Conservation (phyloP, 2,888 invertebrate genomes). For the Pyrochroa serraticornis region DNA sequence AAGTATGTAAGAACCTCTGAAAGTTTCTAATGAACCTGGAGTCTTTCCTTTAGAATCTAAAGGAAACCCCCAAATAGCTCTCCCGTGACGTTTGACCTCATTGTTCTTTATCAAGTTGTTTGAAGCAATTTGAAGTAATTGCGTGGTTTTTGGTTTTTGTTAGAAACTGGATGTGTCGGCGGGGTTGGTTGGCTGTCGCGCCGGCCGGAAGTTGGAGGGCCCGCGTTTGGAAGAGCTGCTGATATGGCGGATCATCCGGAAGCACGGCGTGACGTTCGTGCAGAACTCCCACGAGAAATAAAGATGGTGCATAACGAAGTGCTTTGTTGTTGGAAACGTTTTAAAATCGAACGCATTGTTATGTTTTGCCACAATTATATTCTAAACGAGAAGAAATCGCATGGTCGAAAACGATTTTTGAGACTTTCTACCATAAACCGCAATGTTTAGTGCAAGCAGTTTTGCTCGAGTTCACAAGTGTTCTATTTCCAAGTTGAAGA, state of each 20-base stretch:
- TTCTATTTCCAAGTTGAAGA: slow-evolving; percentile 19
- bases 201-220: slow-evolving; percentile 16
- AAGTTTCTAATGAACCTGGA: too few species aligned
- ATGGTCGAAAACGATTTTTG: slow-evolving; percentile 17
- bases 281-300: slow-evolving; percentile 32
- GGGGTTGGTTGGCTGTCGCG: slow-evolving; percentile 16
- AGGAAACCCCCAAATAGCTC: too few species aligned
- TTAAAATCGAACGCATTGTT: slow-evolving; percentile 28
- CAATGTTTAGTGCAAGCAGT: slow-evolving; percentile 31
- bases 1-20: too few species aligned
- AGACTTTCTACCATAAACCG: slow-evolving; percentile 12
- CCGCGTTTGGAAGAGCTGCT: slow-evolving; percentile 27
- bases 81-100: too few species aligned
- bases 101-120: too few species aligned
- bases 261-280: slow-evolving; percentile 34
- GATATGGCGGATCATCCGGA: slow-evolving; percentile 34
- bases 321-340: slow-evolving; percentile 34
- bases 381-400: slow-evolving; percentile 22
- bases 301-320: slow-evolving; percentile 34
- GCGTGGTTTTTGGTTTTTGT: slow-evolving; percentile 10
- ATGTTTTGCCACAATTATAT: slow-evolving; percentile 31
- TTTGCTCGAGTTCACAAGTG: slow-evolving; percentile 25
- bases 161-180: slow-evolving; percentile 26
- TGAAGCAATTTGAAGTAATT: too few species aligned
- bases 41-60: too few species aligned